These are phyloP conservation scores for Megalopta genalis DNA, from an alignment of 1,140 invertebrate genomes.

Conservation along the genomic window DNA sequence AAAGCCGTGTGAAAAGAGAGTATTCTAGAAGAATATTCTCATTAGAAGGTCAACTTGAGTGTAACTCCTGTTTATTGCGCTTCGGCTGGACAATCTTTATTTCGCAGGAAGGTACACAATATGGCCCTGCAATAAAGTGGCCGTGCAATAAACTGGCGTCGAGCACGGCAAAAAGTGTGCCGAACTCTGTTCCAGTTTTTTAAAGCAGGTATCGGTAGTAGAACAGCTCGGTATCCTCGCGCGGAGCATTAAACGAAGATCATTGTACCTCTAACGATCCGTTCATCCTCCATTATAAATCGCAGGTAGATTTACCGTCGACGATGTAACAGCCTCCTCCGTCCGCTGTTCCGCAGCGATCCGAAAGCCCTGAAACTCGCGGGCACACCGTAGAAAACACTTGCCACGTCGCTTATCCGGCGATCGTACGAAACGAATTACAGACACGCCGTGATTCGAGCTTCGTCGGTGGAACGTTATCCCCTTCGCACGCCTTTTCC, in stretches of 20 bases:
- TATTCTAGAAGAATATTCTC: too few species aligned
- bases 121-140: too few species aligned
- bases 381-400: conserved; percentile 11
- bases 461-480: conserved; percentile 2
- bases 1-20: too few species aligned
- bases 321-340: conserved; percentile 2
- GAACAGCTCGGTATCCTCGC: background rate
- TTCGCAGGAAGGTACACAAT: too few species aligned
- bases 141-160: too few species aligned
- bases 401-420: conserved; percentile 37
- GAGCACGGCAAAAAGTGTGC: too few species aligned
- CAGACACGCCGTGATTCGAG: conserved; percentile 56
- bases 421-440: conserved; percentile 50
- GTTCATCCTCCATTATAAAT: conserved; percentile 34
- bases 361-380: background rate
- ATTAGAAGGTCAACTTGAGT: too few species aligned
- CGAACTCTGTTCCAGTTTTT: background rate
- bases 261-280: conserved; percentile 38
- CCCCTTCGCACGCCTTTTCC: conserved; percentile 33
- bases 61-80: too few species aligned
- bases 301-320: conserved; percentile 32
- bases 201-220: background rate
- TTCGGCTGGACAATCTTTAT: too few species aligned
- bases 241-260: conserved; percentile 22
- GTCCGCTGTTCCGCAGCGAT: background rate